These are phyloP conservation scores for Tautogolabrus adspersus DNA, from an alignment of 2,113 vertebrate genomes.

Conservation along the genomic window DNA sequence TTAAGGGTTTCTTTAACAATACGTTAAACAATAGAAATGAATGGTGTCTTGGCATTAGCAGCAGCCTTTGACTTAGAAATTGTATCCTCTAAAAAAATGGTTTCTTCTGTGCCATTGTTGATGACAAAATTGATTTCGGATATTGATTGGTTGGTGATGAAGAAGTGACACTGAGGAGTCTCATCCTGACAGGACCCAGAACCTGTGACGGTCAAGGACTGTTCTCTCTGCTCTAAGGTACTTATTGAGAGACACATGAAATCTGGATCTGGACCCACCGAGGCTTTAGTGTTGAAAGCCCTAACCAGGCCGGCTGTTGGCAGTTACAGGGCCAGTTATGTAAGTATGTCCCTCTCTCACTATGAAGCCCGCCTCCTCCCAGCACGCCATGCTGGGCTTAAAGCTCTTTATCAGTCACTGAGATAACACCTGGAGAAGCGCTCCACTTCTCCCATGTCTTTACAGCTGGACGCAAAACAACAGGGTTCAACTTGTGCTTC, in stretches of 20 bases:
- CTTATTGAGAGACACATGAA: constrained; percentile 51
- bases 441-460: constrained; percentile 51
- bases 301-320: constrained; percentile 62
- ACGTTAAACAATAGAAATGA: too few species aligned
- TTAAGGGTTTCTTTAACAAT: too few species aligned
- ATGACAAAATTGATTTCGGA: too few species aligned
- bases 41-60: too few species aligned
- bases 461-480: constrained; percentile 36
- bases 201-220: constrained; percentile 43
- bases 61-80: too few species aligned
- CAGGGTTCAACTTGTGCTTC: constrained; percentile 51
- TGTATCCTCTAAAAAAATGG: too few species aligned
- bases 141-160: too few species aligned
- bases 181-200: constrained; percentile 52
- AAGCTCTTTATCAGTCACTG: constrained; percentile 63
- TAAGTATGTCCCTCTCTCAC: constrained; percentile 58
- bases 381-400: constrained; percentile 48
- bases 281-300: constrained; percentile 50
- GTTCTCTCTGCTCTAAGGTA: constrained; percentile 35
- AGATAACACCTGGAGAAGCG: constrained; percentile 71
- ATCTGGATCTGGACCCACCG: constrained; percentile 55
- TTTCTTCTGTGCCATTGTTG: too few species aligned
- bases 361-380: constrained; percentile 29
- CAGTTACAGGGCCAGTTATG: constrained; percentile 58
- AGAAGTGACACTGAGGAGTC: constrained; percentile 34